phyloP scores from a whole-genome alignment of 2,797 vertebrate species.

The Argentina silus region DNA sequence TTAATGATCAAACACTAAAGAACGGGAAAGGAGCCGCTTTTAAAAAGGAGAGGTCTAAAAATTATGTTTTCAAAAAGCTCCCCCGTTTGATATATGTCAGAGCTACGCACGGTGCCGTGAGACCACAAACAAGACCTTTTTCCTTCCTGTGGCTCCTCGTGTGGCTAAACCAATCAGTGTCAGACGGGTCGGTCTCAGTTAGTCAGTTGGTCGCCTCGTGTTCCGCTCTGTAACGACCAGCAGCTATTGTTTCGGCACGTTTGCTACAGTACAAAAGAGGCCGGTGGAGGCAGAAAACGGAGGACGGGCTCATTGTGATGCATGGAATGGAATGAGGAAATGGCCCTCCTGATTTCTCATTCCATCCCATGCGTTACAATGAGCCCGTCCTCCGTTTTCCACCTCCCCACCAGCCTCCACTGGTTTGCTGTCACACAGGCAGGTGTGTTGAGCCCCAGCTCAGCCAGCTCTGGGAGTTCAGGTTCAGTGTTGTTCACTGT shows the following conservation, averaged over 20 bases:
- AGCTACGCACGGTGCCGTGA: too few species aligned
- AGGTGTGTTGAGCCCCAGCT: too few species aligned
- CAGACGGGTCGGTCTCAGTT: constrained; percentile 26
- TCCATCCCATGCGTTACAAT: too few species aligned
- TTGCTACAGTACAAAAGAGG: too few species aligned
- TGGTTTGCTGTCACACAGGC: too few species aligned
- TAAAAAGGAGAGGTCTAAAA: constrained; percentile 64
- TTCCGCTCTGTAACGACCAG: constrained; percentile 24
- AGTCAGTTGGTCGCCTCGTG: constrained; percentile 32
- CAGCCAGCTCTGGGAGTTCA: constrained; percentile 6
- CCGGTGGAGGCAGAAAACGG: too few species aligned
- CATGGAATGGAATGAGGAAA: too few species aligned
- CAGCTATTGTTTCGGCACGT: constrained; percentile 18
- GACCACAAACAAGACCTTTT: neutral
- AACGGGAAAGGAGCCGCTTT: constrained; percentile 75
- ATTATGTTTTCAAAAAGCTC: constrained; percentile 39
- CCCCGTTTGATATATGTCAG: constrained; percentile 17
- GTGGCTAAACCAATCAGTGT: constrained; percentile 42
- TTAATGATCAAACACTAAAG: constrained; percentile 80
- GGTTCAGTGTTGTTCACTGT: constrained; percentile 62
- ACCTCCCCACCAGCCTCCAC: too few species aligned
- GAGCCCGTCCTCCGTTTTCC: too few species aligned
- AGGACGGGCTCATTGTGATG: too few species aligned
- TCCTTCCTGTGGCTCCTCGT: constrained; percentile 23
- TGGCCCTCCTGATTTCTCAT: too few species aligned